Conservation (phyloP, 2,888 invertebrate species). For the Cremastinae sp. region DNA sequence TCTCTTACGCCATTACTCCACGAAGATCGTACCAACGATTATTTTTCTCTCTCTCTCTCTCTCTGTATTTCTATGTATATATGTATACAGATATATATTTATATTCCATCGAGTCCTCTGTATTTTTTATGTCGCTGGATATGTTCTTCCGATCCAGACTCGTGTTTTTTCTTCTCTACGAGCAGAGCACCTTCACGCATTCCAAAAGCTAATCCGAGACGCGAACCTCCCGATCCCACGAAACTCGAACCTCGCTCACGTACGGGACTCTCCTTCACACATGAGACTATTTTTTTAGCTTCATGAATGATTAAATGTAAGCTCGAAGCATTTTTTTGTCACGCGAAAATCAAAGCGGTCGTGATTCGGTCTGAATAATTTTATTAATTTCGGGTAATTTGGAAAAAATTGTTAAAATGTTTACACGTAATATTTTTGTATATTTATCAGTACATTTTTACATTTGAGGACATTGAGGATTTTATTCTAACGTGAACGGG, state of each 20-base stretch:
- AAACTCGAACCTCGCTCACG: constrained; percentile 67
- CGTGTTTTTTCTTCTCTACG: constrained; percentile 54
- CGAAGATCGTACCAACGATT: not conserved
- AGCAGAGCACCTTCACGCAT: constrained; percentile 69
- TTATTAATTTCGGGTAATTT: too few species aligned
- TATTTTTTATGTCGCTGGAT: constrained; percentile 31
- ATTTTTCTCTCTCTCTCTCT: too few species aligned
- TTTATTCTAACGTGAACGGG: too few species aligned
- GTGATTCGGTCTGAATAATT: too few species aligned
- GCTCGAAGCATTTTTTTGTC: too few species aligned
- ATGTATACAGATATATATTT: too few species aligned
- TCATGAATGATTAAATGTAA: too few species aligned
- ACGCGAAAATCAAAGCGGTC: too few species aligned
- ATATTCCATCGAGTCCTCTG: constrained; percentile 3
- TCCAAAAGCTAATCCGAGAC: constrained; percentile 74
- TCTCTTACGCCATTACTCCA: constrained; percentile 22
- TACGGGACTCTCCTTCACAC: not conserved
- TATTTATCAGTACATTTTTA: too few species aligned
- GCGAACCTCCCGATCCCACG: constrained; percentile 67
- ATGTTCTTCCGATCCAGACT: constrained; percentile 39
- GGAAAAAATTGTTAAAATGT: too few species aligned
- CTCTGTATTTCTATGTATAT: constrained; percentile 10
- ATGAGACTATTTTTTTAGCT: not conserved
- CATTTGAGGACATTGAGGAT: too few species aligned
- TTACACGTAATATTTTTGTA: too few species aligned